Evolutionary conservation across 1,140 invertebrate species (phyloP), one percentile per base, ranked within the genome.

Genomic region (Drosophila sechellia): DNA sequence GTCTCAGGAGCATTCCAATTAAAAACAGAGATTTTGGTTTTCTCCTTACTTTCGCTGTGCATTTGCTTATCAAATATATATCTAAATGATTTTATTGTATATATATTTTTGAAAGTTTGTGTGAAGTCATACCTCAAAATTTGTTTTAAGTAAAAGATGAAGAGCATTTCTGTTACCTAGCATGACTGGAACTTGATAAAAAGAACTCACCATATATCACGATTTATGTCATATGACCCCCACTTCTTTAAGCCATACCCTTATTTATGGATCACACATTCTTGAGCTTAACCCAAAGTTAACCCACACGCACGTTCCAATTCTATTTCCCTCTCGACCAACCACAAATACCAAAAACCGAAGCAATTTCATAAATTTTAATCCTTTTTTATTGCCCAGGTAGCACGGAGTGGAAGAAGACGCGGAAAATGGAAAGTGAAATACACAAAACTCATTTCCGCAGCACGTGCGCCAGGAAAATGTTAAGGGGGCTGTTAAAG

Each of bases 311-410:
- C 81, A 85, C 81, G 81, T 81, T 64, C 69, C 49, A 55, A 77
- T 78, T 66, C 75, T 75, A 66, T 68, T 81, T 78, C 57, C 46
- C 20, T n/a, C 17, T 37, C 22, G n/a, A 25, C 27, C 40, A 22
- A 22, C 63, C 48, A 13, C 61, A 87, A 83, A 80, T 80, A 57
- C 75, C 79, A 79, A 79, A 73, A 89, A 72, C 66, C 66, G 66
- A 86, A 87, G 58, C 60, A 79, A 79, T 84, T 87, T 84, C 79
- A 87, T 87, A 87, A 87, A 87, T 87, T 89, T 80, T 87, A 89
- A 87, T 87, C 84, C 84, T 84, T 87, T 87, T 87, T 89, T 89
- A 87, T 87, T 87, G 79, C 84, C 49, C 77, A 75, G 76, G 35
- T 45, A 71, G 48, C 15, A 20, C 40, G 57, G 37, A 31, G 34